Conservation (phyloP, 2,888 invertebrate species). For the Oligia strigilis region DNA sequence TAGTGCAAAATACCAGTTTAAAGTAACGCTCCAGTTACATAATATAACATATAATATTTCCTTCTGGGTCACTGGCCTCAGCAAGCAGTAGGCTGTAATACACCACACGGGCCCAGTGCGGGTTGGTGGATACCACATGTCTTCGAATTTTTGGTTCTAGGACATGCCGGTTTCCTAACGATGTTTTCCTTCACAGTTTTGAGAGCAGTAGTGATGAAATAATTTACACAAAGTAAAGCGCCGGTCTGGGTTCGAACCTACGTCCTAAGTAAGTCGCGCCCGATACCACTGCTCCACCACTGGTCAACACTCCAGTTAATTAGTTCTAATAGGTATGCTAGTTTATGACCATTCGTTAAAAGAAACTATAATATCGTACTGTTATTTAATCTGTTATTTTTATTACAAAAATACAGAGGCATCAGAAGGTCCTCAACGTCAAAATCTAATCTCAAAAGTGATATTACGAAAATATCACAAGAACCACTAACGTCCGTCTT, state of each 20-base stretch:
- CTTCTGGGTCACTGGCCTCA: not conserved
- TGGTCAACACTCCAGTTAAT: slow-evolving; percentile 19
- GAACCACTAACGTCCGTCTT: slow-evolving; percentile 56
- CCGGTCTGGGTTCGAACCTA: too few relatives aligned
- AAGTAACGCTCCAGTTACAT: slow-evolving; percentile 18
- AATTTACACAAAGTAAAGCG: too few relatives aligned
- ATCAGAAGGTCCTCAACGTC: slow-evolving; percentile 16
- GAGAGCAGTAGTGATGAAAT: too few relatives aligned
- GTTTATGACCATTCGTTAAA: slow-evolving; percentile 19
- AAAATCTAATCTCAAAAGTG: slow-evolving; percentile 56
- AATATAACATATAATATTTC: not conserved
- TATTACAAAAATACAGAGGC: slow-evolving; percentile 18
- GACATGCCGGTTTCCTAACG: too few relatives aligned
- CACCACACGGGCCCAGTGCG: too few relatives aligned
- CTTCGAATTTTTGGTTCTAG: too few relatives aligned
- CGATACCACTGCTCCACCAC: not conserved
- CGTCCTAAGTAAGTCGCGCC: too few relatives aligned
- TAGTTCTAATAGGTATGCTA: slow-evolving; percentile 11
- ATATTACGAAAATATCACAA: slow-evolving; percentile 58
- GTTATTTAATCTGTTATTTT: slow-evolving; percentile 21
- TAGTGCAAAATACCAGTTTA: slow-evolving; percentile 29
- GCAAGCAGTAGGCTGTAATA: too few relatives aligned
- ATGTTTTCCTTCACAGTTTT: too few relatives aligned
- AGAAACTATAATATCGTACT: slow-evolving; percentile 1
- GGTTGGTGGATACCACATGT: too few relatives aligned